phyloP scores from a whole-genome alignment of 2,113 vertebrate species.

The Nycticebus coucang region DNA sequence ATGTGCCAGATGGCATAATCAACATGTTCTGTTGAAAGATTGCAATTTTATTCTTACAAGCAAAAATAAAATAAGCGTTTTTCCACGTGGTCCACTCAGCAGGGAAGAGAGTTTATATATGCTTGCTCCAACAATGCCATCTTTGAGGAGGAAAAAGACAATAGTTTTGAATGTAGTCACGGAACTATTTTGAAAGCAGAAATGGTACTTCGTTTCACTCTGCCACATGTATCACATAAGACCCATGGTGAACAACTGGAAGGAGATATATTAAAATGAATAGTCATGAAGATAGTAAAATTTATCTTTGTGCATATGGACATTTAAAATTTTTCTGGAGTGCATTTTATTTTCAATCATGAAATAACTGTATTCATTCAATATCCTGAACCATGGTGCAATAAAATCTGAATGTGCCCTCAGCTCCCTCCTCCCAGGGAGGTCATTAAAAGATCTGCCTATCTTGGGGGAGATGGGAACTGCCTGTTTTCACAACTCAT shows the following conservation, averaged over 20 bases:
- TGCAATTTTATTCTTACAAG: conserved; percentile 76
- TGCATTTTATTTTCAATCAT: conserved; percentile 50
- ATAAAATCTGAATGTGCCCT: conserved; percentile 53
- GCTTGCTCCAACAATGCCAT: conserved; percentile 62
- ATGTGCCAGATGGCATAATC: conserved; percentile 73
- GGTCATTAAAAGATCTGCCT: conserved; percentile 18
- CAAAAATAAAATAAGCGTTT: conserved; percentile 76
- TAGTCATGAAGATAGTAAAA: not conserved
- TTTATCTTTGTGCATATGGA: not conserved
- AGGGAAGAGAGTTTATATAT: conserved; percentile 68
- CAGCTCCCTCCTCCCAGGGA: conserved; percentile 34
- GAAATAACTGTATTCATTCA: conserved; percentile 35
- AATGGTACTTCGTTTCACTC: not conserved
- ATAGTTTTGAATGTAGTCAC: conserved; percentile 43
- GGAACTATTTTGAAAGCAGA: conserved; percentile 17
- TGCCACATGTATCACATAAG: not conserved
- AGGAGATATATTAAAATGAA: not conserved
- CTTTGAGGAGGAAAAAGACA: conserved; percentile 76
- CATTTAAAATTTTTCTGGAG: conserved; percentile 39
- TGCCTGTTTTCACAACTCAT: conserved; percentile 38
- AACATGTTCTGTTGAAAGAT: conserved; percentile 75
- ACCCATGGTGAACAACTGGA: not conserved
- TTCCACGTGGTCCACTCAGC: conserved; percentile 74
- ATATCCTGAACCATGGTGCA: conserved; percentile 49
- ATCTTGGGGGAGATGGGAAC: conserved; percentile 21